Conservation (phyloP, 2,888 invertebrate genomes). For the Athetis lepigone region DNA sequence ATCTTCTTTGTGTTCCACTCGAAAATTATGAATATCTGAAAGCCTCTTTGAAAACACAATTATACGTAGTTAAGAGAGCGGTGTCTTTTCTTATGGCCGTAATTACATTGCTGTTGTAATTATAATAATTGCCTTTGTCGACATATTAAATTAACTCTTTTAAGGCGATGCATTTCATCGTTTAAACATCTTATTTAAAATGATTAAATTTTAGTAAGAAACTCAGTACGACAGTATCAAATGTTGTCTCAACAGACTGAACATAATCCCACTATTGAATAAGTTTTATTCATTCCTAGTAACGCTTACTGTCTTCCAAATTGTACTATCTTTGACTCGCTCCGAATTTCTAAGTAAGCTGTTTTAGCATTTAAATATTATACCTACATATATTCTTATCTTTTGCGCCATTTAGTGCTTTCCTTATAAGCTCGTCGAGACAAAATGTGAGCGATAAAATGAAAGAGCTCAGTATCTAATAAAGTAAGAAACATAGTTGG, state of each 20-base stretch:
- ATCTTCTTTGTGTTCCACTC: conserved; percentile 68
- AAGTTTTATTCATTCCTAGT: conserved; percentile 33
- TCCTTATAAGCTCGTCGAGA: conserved; percentile 33
- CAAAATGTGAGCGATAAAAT: conserved; percentile 51
- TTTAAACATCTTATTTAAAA: neutral
- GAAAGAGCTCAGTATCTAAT: conserved; percentile 52
- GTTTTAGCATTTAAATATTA: conserved; percentile 30
- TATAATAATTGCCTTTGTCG: conserved; percentile 87
- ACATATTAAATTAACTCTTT: conserved; percentile 84
- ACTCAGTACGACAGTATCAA: neutral
- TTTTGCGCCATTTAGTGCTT: conserved; percentile 36
- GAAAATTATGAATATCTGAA: conserved; percentile 80
- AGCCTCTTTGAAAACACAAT: conserved; percentile 85
- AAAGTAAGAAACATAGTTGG: conserved; percentile 49
- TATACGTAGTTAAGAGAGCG: conserved; percentile 80
- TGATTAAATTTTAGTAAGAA: conserved; percentile 8
- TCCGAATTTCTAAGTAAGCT: conserved; percentile 15
- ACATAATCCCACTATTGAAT: conserved; percentile 30
- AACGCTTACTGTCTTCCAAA: conserved; percentile 23
- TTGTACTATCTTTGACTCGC: neutral
- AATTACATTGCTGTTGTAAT: conserved; percentile 86
- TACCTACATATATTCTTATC: conserved; percentile 33
- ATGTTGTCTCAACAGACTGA: conserved; percentile 25
- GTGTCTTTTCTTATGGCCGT: conserved; percentile 81
- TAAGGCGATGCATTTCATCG: conserved; percentile 68